Percentiles rank a stretch among this genome's conserved stretches.
These are phyloP conservation scores for Muscicapa comitata DNA, from an alignment of 2,797 vertebrate species.

Conservation along the genomic window DNA sequence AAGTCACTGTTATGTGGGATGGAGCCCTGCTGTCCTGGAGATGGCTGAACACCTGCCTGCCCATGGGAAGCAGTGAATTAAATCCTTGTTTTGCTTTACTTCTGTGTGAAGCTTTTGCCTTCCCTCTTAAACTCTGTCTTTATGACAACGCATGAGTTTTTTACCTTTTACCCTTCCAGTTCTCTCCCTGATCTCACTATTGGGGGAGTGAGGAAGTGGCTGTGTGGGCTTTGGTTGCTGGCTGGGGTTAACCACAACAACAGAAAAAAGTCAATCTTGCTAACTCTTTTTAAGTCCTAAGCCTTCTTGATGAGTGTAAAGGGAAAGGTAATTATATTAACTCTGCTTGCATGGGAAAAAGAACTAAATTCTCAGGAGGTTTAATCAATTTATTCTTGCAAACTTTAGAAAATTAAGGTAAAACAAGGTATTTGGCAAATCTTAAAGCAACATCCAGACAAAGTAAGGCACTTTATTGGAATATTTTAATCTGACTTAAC, in stretches of 20 bases:
- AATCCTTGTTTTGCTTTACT: not conserved
- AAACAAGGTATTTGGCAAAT: not conserved
- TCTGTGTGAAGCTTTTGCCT: not conserved
- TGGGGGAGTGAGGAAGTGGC: accelerated
- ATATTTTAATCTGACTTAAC: not conserved
- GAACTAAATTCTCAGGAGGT: not conserved
- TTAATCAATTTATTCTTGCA: not conserved
- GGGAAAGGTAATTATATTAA: not conserved
- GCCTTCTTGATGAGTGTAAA: not conserved
- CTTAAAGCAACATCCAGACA: not conserved
- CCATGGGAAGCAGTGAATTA: not conserved
- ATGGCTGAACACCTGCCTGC: not conserved
- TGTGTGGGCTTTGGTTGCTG: not conserved
- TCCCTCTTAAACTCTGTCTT: not conserved
- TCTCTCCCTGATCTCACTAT: not conserved
- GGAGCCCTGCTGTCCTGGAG: too few relatives aligned
- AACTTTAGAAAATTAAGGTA: not conserved
- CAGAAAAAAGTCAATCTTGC: not conserved
- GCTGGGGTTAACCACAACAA: not conserved
- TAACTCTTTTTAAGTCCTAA: not conserved
- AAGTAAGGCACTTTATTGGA: not conserved
- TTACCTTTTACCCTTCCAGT: not conserved
- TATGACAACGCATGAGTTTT: not conserved
- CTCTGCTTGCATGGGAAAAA: not conserved
- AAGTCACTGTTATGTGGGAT: too few relatives aligned